Evolutionary conservation across 2,113 vertebrate genomes (phyloP).

Genomic region (Ochotona princeps): DNA sequence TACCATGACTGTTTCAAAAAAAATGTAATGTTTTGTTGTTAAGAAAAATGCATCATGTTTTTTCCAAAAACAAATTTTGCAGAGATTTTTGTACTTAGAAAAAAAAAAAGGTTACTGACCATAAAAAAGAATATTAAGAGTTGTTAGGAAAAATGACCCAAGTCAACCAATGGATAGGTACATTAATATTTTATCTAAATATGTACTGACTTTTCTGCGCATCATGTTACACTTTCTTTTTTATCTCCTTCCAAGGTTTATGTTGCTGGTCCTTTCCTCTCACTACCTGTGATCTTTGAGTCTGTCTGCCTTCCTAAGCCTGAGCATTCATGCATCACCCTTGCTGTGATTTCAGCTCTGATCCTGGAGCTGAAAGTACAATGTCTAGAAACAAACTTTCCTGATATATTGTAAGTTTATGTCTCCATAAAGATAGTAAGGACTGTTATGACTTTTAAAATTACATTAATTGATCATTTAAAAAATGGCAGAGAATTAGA

Average conservation of each 20-base stretch:
- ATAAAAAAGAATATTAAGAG: background rate
- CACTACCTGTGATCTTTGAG: background rate
- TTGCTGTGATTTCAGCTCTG: background rate
- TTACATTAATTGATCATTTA: background rate
- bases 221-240: background rate
- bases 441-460: background rate
- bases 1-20: background rate
- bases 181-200: background rate
- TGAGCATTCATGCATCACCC: background rate
- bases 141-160: background rate
- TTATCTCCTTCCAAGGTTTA: background rate
- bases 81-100: background rate
- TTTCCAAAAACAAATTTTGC: constrained; percentile 3
- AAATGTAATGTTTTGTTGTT: background rate
- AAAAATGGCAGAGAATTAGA: background rate
- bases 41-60: constrained; percentile 11
- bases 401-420: background rate
- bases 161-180: background rate
- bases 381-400: background rate
- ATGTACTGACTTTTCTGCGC: background rate
- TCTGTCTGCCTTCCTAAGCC: background rate
- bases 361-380: background rate
- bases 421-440: background rate
- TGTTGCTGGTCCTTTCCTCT: background rate
- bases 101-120: background rate